Conservation (phyloP, 2,113 vertebrate genomes). For the Oxyruncus cristatus region DNA sequence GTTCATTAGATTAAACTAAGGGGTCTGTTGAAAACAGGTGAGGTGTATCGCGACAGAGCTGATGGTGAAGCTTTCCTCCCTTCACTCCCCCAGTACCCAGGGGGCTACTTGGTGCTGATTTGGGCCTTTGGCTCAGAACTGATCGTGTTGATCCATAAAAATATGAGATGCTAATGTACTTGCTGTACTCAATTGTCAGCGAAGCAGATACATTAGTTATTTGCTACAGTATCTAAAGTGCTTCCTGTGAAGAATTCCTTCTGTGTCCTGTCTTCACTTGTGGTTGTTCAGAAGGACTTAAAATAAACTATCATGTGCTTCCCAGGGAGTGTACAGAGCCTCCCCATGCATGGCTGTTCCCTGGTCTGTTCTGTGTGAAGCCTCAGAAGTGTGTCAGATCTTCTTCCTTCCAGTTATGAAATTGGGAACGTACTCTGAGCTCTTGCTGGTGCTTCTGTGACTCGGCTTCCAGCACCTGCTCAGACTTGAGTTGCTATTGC, state of each 20-base stretch:
- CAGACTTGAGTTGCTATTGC: neutral
- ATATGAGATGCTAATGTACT: neutral
- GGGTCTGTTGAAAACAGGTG: neutral
- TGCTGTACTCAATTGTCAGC: neutral
- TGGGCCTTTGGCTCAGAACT: neutral
- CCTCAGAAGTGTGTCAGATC: conserved; percentile 41
- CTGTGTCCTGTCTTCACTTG: neutral
- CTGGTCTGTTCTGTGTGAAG: neutral
- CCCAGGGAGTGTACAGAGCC: neutral
- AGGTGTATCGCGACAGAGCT: neutral
- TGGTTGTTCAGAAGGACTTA: neutral
- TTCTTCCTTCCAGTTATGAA: neutral
- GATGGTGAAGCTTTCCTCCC: neutral
- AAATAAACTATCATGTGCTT: neutral
- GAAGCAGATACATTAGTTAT: neutral
- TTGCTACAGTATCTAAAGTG: conserved; percentile 46
- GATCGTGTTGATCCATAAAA: neutral
- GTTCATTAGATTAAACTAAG: neutral
- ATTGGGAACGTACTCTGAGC: neutral
- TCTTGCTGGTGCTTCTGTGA: neutral
- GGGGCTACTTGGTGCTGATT: neutral
- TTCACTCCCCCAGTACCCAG: accelerated
- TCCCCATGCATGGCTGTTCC: neutral
- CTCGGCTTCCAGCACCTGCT: neutral
- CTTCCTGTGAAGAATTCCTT: conserved; percentile 29